These are phyloP conservation scores for Automeris io DNA, from an alignment of 2,888 invertebrate species.

Conservation along the genomic window DNA sequence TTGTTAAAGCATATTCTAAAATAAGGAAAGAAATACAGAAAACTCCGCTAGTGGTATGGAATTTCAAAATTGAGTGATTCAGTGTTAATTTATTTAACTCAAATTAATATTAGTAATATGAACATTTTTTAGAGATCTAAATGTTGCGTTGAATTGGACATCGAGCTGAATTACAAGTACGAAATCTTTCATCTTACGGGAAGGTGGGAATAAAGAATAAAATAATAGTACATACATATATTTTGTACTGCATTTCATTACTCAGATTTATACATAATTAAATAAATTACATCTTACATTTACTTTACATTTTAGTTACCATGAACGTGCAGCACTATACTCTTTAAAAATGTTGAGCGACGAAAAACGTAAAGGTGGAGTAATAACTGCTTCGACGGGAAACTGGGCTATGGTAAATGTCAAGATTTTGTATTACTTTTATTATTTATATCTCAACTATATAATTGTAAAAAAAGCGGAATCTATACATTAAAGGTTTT, in stretches of 20 bases:
- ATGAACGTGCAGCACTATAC: constrained; percentile 91
- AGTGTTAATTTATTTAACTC: neutral
- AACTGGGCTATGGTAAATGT: constrained; percentile 85
- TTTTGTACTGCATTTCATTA: no score
- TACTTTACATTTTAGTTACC: constrained; percentile 80
- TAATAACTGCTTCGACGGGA: constrained; percentile 92
- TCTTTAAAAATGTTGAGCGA: constrained; percentile 82
- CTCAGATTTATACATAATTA: no score
- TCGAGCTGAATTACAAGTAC: constrained; percentile 91
- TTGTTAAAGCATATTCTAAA: constrained; percentile 77
- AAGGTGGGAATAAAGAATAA: constrained; percentile 75
- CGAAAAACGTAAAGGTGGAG: constrained; percentile 82
- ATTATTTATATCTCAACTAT: no score
- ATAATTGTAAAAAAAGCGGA: no score
- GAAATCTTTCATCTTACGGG: constrained; percentile 92
- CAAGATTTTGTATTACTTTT: neutral
- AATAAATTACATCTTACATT: no score
- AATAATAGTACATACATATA: no score
- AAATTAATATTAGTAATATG: neutral
- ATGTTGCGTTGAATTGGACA: constrained; percentile 80
- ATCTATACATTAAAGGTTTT: no score
- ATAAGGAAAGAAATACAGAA: constrained; percentile 69
- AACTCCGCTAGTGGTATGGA: constrained; percentile 34
- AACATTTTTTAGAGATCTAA: constrained; percentile 80
- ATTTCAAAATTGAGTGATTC: neutral